These are phyloP conservation scores for Lamproptera curius DNA, from an alignment of 2,888 invertebrate species.

Conservation along the genomic window DNA sequence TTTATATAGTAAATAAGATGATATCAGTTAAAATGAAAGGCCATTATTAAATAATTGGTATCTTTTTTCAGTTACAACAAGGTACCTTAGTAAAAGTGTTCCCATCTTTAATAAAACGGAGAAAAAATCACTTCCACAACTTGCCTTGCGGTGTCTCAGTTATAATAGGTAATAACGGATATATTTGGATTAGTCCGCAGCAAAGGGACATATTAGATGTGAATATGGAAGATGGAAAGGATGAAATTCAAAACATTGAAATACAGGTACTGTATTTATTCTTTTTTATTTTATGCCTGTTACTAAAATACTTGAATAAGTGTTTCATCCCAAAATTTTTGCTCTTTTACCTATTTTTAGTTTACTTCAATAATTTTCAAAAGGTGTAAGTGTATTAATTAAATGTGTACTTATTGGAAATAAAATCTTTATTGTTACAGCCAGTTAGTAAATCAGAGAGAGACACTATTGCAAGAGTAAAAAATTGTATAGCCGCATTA, in stretches of 20 bases:
- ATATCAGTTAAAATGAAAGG: no score
- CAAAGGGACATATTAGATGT: slow-evolving; percentile 39
- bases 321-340: no score
- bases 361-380: no score
- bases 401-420: no score
- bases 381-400: no score
- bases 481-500: slow-evolving; percentile 93
- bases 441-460: slow-evolving; percentile 85
- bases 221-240: slow-evolving; percentile 71
- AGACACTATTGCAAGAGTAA: slow-evolving; percentile 91
- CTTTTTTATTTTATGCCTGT: not conserved
- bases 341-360: no score
- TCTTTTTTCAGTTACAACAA: slow-evolving; percentile 86
- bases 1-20: no score
- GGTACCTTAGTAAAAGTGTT: slow-evolving; percentile 94
- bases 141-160: slow-evolving; percentile 94
- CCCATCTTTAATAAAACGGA: slow-evolving; percentile 92
- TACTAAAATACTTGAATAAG: no score
- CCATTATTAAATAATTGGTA: no score
- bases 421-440: no score
- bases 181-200: slow-evolving; percentile 93
- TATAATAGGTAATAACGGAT: slow-evolving; percentile 97
- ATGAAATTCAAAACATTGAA: slow-evolving; percentile 46
- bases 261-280: slow-evolving; percentile 37
- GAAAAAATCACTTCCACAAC: slow-evolving; percentile 97